phyloP scores from a whole-genome alignment of 2,888 invertebrate species.

The Thereva unica region DNA sequence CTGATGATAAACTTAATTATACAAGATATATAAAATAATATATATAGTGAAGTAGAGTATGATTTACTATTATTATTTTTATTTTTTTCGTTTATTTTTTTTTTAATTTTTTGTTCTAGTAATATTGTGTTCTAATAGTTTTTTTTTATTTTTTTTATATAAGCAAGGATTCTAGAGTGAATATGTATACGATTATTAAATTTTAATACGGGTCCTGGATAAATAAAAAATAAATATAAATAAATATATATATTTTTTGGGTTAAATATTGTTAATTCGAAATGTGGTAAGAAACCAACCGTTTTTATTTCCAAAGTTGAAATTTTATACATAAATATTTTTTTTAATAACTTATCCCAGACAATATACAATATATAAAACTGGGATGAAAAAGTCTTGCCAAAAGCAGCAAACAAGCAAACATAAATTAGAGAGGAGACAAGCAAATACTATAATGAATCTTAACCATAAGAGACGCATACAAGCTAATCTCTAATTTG shows the following conservation, averaged over 20 bases:
- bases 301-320: conserved; percentile 20
- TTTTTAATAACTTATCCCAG: conserved; percentile 26
- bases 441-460: conserved; percentile 3
- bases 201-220: conserved; percentile 32
- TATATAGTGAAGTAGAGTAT: conserved; percentile 22
- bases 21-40: conserved; percentile 31
- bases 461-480: too few species aligned
- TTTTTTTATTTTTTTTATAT: conserved; percentile 4
- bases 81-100: conserved; percentile 26
- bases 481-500: too few species aligned
- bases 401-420: conserved; percentile 24
- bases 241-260: conserved; percentile 1
- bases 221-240: too few species aligned
- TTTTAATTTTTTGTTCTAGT: conserved; percentile 9
- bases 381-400: conserved; percentile 22
- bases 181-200: conserved; percentile 32
- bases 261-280: not conserved
- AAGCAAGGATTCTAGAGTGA: conserved; percentile 21
- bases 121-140: conserved; percentile 19
- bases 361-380: conserved; percentile 7
- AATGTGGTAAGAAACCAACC: not conserved
- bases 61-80: conserved; percentile 26
- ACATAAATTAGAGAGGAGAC: conserved; percentile 15
- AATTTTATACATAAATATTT: conserved; percentile 28
- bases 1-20: conserved; percentile 46